Evolutionary conservation across 2,113 vertebrate species (phyloP).

Genomic region (Larimichthys polyactis): DNA sequence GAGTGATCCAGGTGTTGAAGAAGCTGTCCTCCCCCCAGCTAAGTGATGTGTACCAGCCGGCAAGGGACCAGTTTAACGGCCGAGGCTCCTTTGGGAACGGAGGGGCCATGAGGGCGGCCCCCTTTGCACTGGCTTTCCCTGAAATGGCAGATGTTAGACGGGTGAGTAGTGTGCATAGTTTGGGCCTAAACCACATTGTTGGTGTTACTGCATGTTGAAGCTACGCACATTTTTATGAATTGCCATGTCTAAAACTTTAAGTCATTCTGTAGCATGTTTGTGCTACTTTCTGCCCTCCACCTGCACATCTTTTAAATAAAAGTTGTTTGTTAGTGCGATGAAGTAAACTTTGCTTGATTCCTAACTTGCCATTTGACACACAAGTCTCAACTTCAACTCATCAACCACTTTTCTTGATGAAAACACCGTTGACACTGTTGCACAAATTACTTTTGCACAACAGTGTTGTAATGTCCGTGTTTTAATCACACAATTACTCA

Average conservation of each 20-base stretch:
- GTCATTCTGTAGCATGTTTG: neutral
- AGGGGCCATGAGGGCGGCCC: conserved; percentile 95
- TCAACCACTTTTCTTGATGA: no score
- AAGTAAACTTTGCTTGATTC: neutral
- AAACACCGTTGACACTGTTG: no score
- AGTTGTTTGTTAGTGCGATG: neutral
- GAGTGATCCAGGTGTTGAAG: conserved; percentile 93
- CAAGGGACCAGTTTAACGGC: conserved; percentile 93
- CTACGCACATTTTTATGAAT: neutral
- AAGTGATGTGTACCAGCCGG: conserved; percentile 91
- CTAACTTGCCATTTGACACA: no score
- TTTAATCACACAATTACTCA: no score
- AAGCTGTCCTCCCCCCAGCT: conserved; percentile 93
- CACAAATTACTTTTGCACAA: no score
- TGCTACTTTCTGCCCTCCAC: neutral
- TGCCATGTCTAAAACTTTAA: neutral
- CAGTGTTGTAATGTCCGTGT: no score
- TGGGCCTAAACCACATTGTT: neutral
- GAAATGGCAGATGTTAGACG: conserved; percentile 86
- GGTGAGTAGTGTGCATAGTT: conserved; percentile 74
- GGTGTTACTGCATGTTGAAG: neutral
- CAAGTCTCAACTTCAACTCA: no score
- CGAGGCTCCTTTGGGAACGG: conserved; percentile 97
- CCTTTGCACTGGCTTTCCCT: conserved; percentile 89
- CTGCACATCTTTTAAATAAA: neutral